These are phyloP conservation scores for Sphaeramia orbicularis DNA, from an alignment of 2,797 vertebrate species.

Conservation along the genomic window DNA sequence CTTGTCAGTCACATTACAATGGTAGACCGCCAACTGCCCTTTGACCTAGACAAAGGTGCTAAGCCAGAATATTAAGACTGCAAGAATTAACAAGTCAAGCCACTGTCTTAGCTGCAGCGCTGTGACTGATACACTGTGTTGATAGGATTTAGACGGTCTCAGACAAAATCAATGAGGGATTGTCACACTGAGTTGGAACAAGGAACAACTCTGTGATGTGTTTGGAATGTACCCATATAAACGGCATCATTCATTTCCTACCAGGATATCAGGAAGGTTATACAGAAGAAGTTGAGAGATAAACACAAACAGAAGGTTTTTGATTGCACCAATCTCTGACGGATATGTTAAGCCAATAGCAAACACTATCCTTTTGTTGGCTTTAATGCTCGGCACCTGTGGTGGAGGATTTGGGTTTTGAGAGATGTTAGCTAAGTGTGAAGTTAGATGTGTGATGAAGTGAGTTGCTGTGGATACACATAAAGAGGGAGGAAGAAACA, in stretches of 20 bases:
- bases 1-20: slow-evolving; percentile 39
- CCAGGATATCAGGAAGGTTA: not conserved
- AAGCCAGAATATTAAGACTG: slow-evolving; percentile 20
- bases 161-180: slow-evolving; percentile 17
- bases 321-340: slow-evolving; percentile 1
- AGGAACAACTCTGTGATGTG: not conserved
- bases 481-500: not conserved
- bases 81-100: slow-evolving; percentile 16
- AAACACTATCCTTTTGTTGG: slow-evolving; percentile 13
- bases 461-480: slow-evolving; percentile 12
- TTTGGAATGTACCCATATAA: not conserved
- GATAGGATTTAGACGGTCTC: slow-evolving; percentile 14
- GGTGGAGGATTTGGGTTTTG: slow-evolving; percentile 22
- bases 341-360: not conserved
- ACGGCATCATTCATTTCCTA: not conserved
- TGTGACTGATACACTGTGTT: slow-evolving; percentile 2
- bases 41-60: slow-evolving; percentile 27
- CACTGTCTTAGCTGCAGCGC: not conserved
- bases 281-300: not conserved
- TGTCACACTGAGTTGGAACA: slow-evolving; percentile 8
- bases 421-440: slow-evolving; percentile 34
- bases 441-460: slow-evolving; percentile 36
- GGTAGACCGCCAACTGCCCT: slow-evolving; percentile 17
- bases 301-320: not conserved
- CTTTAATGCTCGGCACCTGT: slow-evolving; percentile 39